Base-by-base conservation (phyloP, 2,113 vertebrate species). In the Coracopsis vasa region DNA sequence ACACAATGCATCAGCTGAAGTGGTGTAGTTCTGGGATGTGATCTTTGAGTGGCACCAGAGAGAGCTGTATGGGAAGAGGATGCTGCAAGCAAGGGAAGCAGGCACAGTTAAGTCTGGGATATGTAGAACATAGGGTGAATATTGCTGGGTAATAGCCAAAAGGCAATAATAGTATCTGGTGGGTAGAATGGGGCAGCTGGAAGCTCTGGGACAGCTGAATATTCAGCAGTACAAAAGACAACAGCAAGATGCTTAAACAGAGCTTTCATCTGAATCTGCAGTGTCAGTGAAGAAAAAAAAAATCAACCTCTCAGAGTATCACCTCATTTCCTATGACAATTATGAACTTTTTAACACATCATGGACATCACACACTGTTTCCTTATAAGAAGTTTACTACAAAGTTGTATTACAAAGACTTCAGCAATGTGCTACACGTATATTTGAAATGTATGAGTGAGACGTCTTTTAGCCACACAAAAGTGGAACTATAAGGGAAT, bases 11-110 rank as follows among this genome's bases (percentile, higher is more conserved):
- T 61, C 78, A 20, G 71, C 86, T 16, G 66, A 48, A 91, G 45
- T 5, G 50, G 1, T 96, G 91, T 10, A 91, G 65, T 97, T 94
- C 91, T 79, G 61, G 48, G 29, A 71, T 89, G 62, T 71, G 73
- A 56, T 71, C 95, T 94, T 72, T 75, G 77, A 92, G 96, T 79
- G 96, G 95, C 96, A 95, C 91, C 91, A 95, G 80, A 95, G 93
- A 80, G 89, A 95, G 42, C 72, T 66, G 25, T 14, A 74, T 35
- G 60, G 39, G n/a, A 80, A 33, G n/a, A 88, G 31, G 42, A 78
- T 53, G 51, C 65, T 66, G 7, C 15, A 6, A 71, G 61, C 54
- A 53, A 53, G 50, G 21, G 18, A 6, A 78, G 67, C 66, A 42
- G 60, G 47, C 44, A 70, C 41, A 31, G 62, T 48, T 77, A 0